Evolutionary conservation across 2,113 vertebrate species (phyloP), one percentile per base, ranked within the genome.

Genomic region (Cinclus cinclus): DNA sequence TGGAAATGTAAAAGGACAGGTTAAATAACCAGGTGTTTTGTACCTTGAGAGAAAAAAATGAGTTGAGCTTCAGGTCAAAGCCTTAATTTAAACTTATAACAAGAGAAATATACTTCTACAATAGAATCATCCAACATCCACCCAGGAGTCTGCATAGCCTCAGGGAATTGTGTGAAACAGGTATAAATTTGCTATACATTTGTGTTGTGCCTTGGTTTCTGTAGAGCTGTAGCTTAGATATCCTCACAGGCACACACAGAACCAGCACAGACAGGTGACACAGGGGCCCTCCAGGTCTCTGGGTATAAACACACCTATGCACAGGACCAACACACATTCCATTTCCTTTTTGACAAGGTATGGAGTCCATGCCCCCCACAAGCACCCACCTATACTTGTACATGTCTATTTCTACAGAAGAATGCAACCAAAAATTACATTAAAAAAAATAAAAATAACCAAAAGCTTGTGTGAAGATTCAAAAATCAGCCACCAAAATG

Each of bases 1-100:
- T 96, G 94, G 93, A 96, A 97, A 94, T 95, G 95, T 95, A 95
- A 95, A 93, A 96, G 92, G 87, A 94, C 85, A 88, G 92, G 93
- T 90, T 96, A 90, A 96, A 96, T 96, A 96, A 92, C 95, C 93
- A 96, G 93, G 92, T 97, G 95, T 91, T 94, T 95, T 95, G 71
- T 95, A 97, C 87, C 82, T 93, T 86, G 60, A 94, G 85, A 94
- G 93, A 73, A 95, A 95, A 96, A 92, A 89, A 70, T 44, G 71
- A 74, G 93, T 96, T 94, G 85, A 97, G 85, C 71, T 95, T 88
- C 60, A 86, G 92, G 96, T 95, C 94, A 96, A 81, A 95, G 71
- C 42, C 82, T 93, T 91, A 91, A 96, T 95, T 96, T 96, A 91
- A 97, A 93, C 87, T 94, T 96, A 94, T 83, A 96, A 80, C 59